Conservation (phyloP, 2,888 invertebrate species). For the Himalopsyche anomala region DNA sequence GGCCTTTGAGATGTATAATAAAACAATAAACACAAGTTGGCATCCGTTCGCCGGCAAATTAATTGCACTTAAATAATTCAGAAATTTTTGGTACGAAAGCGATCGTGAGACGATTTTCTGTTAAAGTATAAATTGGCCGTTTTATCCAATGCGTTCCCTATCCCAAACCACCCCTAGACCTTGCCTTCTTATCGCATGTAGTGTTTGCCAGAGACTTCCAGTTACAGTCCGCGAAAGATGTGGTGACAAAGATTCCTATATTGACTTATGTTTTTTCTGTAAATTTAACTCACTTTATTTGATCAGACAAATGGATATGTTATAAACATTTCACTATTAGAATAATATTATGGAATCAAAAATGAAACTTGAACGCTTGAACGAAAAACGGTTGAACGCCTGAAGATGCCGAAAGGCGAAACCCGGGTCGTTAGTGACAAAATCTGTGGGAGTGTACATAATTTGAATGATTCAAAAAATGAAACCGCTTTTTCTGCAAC, state of each 20-base stretch:
- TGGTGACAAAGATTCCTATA: not conserved
- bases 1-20: not conserved
- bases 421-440: too few species aligned
- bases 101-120: slow-evolving; percentile 7
- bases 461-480: too few species aligned
- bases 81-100: not conserved
- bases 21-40: not conserved
- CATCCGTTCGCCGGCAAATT: not conserved
- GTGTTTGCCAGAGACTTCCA: not conserved
- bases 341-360: too few species aligned
- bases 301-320: too few species aligned
- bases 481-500: too few species aligned
- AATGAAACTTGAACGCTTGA: too few species aligned
- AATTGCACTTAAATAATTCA: not conserved
- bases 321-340: too few species aligned
- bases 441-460: too few species aligned
- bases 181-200: slow-evolving; percentile 16
- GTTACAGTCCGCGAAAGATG: not conserved
- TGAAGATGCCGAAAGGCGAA: too few species aligned
- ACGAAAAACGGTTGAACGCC: too few species aligned
- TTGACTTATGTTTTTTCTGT: too few species aligned
- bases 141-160: not conserved
- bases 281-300: too few species aligned
- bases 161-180: not conserved
- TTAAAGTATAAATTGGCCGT: slow-evolving; percentile 16